Base-by-base conservation (phyloP, 2,113 vertebrate species). In the Sorex araneus region DNA sequence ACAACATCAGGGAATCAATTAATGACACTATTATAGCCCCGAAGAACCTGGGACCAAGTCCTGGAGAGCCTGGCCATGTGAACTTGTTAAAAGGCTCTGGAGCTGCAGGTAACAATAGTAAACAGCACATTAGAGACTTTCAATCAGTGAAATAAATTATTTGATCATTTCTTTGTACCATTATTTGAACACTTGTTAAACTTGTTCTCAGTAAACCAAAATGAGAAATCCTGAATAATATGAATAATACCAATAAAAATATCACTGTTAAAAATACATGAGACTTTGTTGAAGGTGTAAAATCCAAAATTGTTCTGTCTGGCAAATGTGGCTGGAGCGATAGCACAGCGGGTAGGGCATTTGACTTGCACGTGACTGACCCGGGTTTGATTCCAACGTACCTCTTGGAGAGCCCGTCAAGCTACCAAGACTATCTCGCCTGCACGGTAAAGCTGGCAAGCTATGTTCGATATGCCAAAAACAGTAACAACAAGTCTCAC, bases 201-300 rank as follows among this genome's bases (percentile, higher is more conserved):
- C 13, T 92, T 92, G 11, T 85, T 84, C 64, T 76, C 36, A 91
- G 28, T 54, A 94, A 93, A 81, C 23, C 50, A 94, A 84, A 91
- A 88, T 83, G 57, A 74, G 23, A 87, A 66, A 45, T 95, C 64
- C 60, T 79, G 27, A 40, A n/a, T 47, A 82, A 91, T 88, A 3
- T 28, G 85, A 85, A 88, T 92, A 43, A 23, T 67, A 78, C 15
- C 32, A 92, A 71, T 45, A 43, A 45, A 30, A 43, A 92, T 78
- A 77, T 30, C n/a, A 91, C 27, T 40, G 0, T 79, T 89, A 60
- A 57, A 57, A 40, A 34, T 80, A 71, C 86, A 91, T 75, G 27
- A 87, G 71, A 83, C n/a, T 89, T 64, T 84, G 30, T 43, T 40
- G 25, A 95, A 85, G 92, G 81, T 87, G 84, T 11, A 11, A 84